phyloP scores from a whole-genome alignment of 2,797 vertebrate genomes.

The Xenentodon cancila region DNA sequence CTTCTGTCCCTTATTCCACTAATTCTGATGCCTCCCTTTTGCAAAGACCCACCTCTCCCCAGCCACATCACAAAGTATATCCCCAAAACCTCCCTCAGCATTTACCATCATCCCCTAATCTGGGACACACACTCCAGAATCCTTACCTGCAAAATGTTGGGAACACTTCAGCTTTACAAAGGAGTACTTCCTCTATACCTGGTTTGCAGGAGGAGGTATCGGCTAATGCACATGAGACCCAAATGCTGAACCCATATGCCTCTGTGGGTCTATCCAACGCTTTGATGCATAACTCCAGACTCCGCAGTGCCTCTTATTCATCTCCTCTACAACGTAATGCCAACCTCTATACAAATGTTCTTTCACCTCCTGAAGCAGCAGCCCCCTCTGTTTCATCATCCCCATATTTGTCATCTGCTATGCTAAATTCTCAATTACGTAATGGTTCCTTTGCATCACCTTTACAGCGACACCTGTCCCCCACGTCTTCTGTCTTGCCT shows the following conservation, averaged over 20 bases:
- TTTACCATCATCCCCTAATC: conserved; percentile 56
- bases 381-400: conserved; percentile 37
- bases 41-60: conserved; percentile 60
- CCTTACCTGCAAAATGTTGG: conserved; percentile 68
- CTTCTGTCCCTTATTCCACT: conserved; percentile 38
- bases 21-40: conserved; percentile 53
- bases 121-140: conserved; percentile 69
- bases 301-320: conserved; percentile 60
- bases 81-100: conserved; percentile 47
- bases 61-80: conserved; percentile 45
- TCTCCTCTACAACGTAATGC: conserved; percentile 73
- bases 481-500: conserved; percentile 43
- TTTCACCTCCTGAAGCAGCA: conserved; percentile 47
- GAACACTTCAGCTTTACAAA: conserved; percentile 65
- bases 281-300: conserved; percentile 60
- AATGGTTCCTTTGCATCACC: conserved; percentile 75
- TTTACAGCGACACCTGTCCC: conserved; percentile 66
- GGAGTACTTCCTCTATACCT: conserved; percentile 56
- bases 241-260: conserved; percentile 32
- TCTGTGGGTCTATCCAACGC: conserved; percentile 54
- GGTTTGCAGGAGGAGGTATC: conserved; percentile 41
- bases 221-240: conserved; percentile 42
- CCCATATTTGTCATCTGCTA: conserved; percentile 67
- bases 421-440: conserved; percentile 75
- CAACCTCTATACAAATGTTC: conserved; percentile 69